Base-by-base conservation (phyloP, 2,888 invertebrate species). In the Stegana nigrithorax region DNA sequence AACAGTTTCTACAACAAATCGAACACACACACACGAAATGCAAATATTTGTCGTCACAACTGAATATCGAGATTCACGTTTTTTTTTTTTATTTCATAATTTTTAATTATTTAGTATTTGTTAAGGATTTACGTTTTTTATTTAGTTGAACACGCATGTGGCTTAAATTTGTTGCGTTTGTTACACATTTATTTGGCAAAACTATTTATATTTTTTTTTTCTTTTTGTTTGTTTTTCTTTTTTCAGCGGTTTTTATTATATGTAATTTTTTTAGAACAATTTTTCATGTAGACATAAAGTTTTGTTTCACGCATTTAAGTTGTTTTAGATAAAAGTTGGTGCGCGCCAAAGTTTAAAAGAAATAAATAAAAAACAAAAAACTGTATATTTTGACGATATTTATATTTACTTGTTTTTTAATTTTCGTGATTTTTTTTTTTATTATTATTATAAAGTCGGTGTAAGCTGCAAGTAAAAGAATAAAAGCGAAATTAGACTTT, bases 81-180 rank as follows among this genome's bases (percentile, higher is more conserved):
- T 27, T 17, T 26, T 27, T 51, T 27, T 51, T 6, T 12, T 25
- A 23, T 47, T 23, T 21, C 5, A 27, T 26, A n/a, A n/a, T 51
- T 51, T 6, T 51, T n/a, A n/a, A n/a, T n/a, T 14, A 51, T 51
- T 53, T 32, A 6, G 4, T 45, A 5, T 23, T 25, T 17, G n/a
- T 47, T 5, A 4, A 47, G 3, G 12, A 14, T 47, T 23, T 23
- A 3, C 12, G 8, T 53, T 53, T 2, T 36, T 36, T 21, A 8
- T 21, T 55, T 7, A n/a, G n/a, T 21, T 55, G 53, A 55, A 55
- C 53, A 55, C 53, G 21, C 36, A 21, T 7, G 53, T 53, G 53
- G 53, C 6, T 14, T 50, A 36, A 21, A 26, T 36, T 36, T 17
- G 17, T 19, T 27, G 14, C 7, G 5, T 17, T 19, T 19, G 29